These are phyloP conservation scores for Rhinoptilus africanus DNA, from an alignment of 2,113 vertebrate species.

Conservation along the genomic window DNA sequence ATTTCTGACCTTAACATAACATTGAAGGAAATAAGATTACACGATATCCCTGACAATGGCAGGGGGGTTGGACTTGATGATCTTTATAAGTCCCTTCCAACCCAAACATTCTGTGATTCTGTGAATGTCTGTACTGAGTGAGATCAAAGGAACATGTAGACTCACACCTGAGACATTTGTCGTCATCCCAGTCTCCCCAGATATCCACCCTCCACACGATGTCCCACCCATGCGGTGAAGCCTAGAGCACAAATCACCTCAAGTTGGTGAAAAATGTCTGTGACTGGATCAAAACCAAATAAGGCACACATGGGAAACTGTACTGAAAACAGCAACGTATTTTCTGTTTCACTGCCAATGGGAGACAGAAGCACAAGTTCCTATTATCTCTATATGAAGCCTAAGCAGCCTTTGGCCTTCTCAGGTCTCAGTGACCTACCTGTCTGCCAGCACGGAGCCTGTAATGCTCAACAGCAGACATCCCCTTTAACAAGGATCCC, in stretches of 20 bases:
- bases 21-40: neutral
- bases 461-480: neutral
- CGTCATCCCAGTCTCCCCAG: neutral
- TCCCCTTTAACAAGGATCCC: neutral
- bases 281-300: neutral
- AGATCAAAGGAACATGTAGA: neutral
- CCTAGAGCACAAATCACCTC: neutral
- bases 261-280: neutral
- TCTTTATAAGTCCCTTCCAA: neutral
- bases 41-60: fast-evolving
- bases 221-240: neutral
- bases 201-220: neutral
- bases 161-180: neutral
- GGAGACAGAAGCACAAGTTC: neutral
- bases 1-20: neutral
- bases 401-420: neutral
- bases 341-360: neutral
- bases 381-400: neutral
- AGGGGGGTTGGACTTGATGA: neutral
- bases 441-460: neutral
- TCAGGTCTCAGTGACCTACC: neutral
- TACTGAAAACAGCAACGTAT: neutral
- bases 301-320: neutral
- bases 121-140: neutral
- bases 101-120: neutral